Percentiles rank a stretch among this genome's conserved stretches.
phyloP scores from a whole-genome alignment of 2,797 vertebrate species.

The Falco berigora region DNA sequence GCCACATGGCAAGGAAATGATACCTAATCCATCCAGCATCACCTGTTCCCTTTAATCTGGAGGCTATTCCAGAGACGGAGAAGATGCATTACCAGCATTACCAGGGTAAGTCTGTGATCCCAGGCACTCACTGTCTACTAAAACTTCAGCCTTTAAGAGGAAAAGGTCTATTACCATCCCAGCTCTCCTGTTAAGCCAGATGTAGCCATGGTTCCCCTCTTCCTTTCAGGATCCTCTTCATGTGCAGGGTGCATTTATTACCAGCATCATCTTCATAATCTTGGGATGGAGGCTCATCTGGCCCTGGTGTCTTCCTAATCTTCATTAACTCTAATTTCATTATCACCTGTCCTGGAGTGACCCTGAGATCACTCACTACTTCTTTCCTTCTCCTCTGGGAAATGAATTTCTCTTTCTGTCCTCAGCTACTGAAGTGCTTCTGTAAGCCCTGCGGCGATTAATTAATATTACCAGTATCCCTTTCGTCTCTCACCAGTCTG shows the following conservation, averaged over 20 bases:
- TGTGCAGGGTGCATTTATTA: neutral
- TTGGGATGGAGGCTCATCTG: conserved; percentile 60
- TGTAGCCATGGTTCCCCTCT: neutral
- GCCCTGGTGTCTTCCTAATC: conserved; percentile 58
- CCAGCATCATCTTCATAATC: neutral
- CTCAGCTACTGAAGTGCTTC: conserved; percentile 40
- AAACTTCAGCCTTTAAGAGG: neutral
- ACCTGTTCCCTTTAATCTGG: neutral
- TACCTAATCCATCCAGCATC: neutral
- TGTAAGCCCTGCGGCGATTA: conserved; percentile 51
- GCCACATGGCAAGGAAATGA: neutral
- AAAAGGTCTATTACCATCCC: neutral
- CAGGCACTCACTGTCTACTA: neutral
- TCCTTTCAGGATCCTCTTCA: neutral
- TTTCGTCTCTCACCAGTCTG: neutral
- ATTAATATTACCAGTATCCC: conserved; percentile 44
- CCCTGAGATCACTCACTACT: conserved; percentile 56
- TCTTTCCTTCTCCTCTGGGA: conserved; percentile 66
- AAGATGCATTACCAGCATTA: neutral
- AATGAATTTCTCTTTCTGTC: conserved; percentile 66
- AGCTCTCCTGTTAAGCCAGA: neutral
- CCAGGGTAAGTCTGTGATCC: neutral
- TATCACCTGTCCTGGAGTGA: conserved; percentile 75
- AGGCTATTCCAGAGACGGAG: neutral
- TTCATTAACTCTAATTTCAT: conserved; percentile 77